Evolutionary conservation across 37 sponge, comb jelly and placozoan species (phyloP).

Genomic region (Agelas oroides): DNA sequence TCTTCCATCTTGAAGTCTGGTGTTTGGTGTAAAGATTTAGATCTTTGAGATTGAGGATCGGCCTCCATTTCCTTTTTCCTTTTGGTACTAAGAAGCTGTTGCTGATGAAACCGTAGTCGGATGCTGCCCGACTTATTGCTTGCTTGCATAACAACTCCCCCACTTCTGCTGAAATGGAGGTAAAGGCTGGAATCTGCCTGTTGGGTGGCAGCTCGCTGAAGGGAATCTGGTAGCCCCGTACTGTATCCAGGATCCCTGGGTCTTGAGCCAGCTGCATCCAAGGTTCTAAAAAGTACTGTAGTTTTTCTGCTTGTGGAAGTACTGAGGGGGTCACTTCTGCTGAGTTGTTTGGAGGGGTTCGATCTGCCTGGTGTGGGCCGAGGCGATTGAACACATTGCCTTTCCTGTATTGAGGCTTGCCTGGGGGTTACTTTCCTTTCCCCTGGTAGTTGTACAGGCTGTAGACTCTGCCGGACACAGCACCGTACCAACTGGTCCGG

Average conservation of each 20-base stretch:
- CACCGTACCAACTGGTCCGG: slow-evolving; percentile 1
- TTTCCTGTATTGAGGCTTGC: background rate
- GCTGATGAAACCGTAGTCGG: background rate
- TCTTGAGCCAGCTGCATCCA: slow-evolving; percentile 34
- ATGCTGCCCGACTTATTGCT: background rate
- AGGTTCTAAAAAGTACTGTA: background rate
- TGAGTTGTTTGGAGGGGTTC: no score
- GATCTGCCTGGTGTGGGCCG: background rate
- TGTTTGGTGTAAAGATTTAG: background rate
- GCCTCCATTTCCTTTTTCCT: background rate
- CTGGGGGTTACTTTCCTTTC: background rate
- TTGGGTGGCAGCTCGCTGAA: background rate
- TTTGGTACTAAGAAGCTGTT: slow-evolving; percentile 30
- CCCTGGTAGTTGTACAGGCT: background rate
- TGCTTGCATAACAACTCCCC: background rate
- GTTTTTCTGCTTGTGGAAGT: background rate
- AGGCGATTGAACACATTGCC: background rate
- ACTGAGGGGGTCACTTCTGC: no score
- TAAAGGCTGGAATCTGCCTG: background rate
- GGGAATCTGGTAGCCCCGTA: background rate
- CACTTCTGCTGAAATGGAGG: background rate
- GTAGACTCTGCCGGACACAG: background rate
- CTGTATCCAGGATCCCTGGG: slow-evolving; percentile 26
- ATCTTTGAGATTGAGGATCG: slow-evolving; percentile 5
- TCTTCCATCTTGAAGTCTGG: slow-evolving; percentile 43